A percentile compares a stretch with the other conserved stretches of the same genome.
Evolutionary conservation across 2,113 vertebrate species (phyloP).

Genomic region (Upupa epops): DNA sequence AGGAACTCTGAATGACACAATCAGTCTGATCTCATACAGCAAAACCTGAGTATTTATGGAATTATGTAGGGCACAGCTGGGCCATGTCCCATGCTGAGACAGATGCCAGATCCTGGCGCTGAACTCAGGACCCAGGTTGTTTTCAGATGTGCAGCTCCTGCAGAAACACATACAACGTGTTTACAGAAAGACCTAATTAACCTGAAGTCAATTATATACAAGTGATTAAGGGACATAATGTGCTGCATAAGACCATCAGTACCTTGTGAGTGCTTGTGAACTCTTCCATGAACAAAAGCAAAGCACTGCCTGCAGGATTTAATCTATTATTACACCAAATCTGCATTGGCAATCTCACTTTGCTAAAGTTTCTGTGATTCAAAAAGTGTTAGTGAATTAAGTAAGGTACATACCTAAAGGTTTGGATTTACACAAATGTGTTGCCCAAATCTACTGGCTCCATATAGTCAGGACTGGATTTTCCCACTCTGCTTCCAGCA

Average conservation of each 20-base stretch:
- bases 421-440: not conserved
- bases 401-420: not conserved
- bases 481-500: not conserved
- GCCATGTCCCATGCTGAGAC: not conserved
- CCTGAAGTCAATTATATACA: not conserved
- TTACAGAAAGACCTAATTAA: not conserved
- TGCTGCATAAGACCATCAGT: not conserved
- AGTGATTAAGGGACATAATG: not conserved
- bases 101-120: not conserved
- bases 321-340: not conserved
- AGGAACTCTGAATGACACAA: not conserved
- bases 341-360: fast-evolving
- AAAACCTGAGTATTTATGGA: not conserved
- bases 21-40: not conserved
- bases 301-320: not conserved
- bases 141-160: not conserved
- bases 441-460: not conserved
- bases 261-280: not conserved
- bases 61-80: not conserved
- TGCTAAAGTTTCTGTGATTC: not conserved
- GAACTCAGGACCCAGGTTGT: not conserved
- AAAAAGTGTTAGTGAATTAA: not conserved
- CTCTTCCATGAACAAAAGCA: not conserved
- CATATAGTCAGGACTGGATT: fast-evolving
- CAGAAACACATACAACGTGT: not conserved